Base-by-base conservation (phyloP, 1,140 invertebrate species). In the Helicorthomorpha holstii region DNA sequence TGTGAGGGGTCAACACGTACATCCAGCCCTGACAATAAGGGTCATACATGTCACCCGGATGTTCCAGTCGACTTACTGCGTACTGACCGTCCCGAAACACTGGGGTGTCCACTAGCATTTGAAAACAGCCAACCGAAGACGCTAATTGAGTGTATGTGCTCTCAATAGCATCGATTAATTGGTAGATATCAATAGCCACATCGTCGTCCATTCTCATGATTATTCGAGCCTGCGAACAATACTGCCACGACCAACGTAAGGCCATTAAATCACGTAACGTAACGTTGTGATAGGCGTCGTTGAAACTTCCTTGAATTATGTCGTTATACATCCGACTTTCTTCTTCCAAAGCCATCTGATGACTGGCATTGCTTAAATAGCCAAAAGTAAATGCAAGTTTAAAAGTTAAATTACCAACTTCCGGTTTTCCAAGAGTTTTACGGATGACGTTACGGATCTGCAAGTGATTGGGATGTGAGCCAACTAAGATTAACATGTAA, bases 191-290 rank as follows among this genome's bases (percentile, higher is more conserved):
- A 4, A 46, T 7, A 10, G 25, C 25, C 4, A 59, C 49, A 44
- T 59, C 58, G 34, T 57, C 58, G 34, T 59, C 58, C n/a, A 48
- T 55, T 51, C 52, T 57, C n/a, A 59, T 21, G 25, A 59, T 42
- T 42, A 57, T 60, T 19, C 27, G 55, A 2, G 57, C 55, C 3
- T 27, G 12, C 3, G 50, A 46, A 43, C 58, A 59, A 45, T 45
- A 52, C 10, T 26, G 43, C 1, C 19, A 24, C 4, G 55, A 41
- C 58, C 58, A 59, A 25, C 53, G 48, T 1, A 59, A 29, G 2
- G 49, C 52, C 51, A 58, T 52, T 21, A 59, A 2, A 14, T 38
- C 57, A 41, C 54, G 53, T 26, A 54, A 41, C n/a, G 58, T 52
- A 4, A 59, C 42, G 49, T 59, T 59, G n/a, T 26, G 19, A 49